Base-by-base conservation (phyloP, 2,888 invertebrate species). In the Mythimna vitellina region DNA sequence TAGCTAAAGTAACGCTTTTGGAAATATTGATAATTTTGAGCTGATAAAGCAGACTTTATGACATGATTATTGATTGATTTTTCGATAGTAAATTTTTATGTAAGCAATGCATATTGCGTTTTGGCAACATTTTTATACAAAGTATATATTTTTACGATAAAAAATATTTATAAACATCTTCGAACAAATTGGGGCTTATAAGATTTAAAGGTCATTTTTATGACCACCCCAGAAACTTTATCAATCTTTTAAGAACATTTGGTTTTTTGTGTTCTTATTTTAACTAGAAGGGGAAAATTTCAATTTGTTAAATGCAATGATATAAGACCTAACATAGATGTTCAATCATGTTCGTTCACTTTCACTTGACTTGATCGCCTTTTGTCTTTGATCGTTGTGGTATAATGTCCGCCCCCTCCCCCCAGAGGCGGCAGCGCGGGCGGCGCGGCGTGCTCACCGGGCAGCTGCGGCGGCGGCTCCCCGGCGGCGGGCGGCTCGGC, bases 391-490 rank as follows among this genome's bases (percentile, higher is more conserved):
- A 0, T 9, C 4, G n/a, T 10, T 8, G 7, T 9, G 2, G 0
- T 49, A 38, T 4, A 56, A 35, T 17, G 3, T 0, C 0, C 1
- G 3, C 0, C 0, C 10, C 8, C 0, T 46, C 6, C 14, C 6
- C 14, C 3, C 70, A 75, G 75, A 35, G 54, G 8, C 8, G 5
- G 1, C 12, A 17, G 61, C 9, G 4, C 17, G 17, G 54, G 35
- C 90, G 87, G 88, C 82, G 88, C 89, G 78, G 92, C 86, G 74
- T 92, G 94, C 84, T 96, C 96, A 81, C 96, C 96, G 71, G 96
- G 92, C 89, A 94, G 94, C 90, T 95, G 95, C 92, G 95, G 94
- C 86, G 94, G 89, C 80, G 96, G 93, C 56, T 96, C 96, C 71
- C 96, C 96, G 56, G 93, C 95, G 76, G 89, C 94, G 62, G 92